These are phyloP conservation scores for Meandrusa payeni DNA, from an alignment of 2,888 invertebrate genomes.

Conservation along the genomic window DNA sequence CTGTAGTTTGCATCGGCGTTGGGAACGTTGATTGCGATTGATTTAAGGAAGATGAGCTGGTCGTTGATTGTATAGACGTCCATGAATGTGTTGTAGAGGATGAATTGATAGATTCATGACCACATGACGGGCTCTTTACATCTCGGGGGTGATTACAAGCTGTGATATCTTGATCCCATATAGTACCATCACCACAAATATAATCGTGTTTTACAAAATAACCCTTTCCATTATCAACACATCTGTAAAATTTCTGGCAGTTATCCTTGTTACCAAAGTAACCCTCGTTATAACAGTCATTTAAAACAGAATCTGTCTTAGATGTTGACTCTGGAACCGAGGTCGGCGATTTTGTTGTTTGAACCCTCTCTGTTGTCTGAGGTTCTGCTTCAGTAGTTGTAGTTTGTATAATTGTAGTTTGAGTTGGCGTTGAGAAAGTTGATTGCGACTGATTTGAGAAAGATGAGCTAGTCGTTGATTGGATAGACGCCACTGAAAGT, in stretches of 20 bases:
- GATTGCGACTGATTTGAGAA: slow-evolving; percentile 26
- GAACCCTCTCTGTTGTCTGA: slow-evolving; percentile 32
- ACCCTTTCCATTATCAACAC: slow-evolving; percentile 83
- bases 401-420: slow-evolving; percentile 33
- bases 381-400: too few species aligned
- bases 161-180: slow-evolving; percentile 86
- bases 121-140: too few species aligned
- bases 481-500: slow-evolving; percentile 29
- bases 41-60: too few species aligned
- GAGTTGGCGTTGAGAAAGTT: slow-evolving; percentile 25
- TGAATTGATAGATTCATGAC: too few species aligned
- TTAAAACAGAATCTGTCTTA: slow-evolving; percentile 31
- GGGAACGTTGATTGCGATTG: too few species aligned
- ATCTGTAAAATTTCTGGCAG: slow-evolving; percentile 89
- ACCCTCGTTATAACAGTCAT: slow-evolving; percentile 55
- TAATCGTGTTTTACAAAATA: slow-evolving; percentile 85
- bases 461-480: slow-evolving; percentile 29
- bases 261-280: slow-evolving; percentile 80
- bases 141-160: slow-evolving; percentile 88
- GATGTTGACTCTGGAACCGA: slow-evolving; percentile 25
- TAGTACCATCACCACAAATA: slow-evolving; percentile 87
- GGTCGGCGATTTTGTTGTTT: slow-evolving; percentile 33
- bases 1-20: too few species aligned
- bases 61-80: too few species aligned
- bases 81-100: too few species aligned